Evolutionary conservation across 2,888 invertebrate species (phyloP).

Genomic region (Drosophila mayaguana): DNA sequence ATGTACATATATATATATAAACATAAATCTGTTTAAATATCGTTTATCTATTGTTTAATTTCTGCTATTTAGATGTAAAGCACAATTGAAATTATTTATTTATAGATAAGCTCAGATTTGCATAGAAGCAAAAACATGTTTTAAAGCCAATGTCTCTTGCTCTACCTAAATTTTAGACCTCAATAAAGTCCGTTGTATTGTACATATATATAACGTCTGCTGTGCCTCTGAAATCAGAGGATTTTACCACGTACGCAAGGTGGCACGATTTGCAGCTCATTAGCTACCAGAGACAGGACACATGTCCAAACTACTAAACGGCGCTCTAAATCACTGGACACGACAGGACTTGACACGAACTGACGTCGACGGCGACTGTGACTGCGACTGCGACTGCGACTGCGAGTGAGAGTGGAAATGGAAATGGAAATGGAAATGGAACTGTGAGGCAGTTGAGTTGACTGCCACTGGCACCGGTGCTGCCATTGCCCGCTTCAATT

Average conservation of each 20-base stretch:
- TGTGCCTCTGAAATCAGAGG: constrained; percentile 24
- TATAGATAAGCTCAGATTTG: background rate
- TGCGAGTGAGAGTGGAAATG: background rate
- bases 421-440: background rate
- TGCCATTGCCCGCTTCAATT: constrained; percentile 63
- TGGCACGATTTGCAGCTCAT: constrained; percentile 78
- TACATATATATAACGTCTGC: background rate
- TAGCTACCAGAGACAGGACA: constrained; percentile 72
- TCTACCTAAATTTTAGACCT: background rate
- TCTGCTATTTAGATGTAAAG: too few relatives aligned
- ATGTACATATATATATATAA: background rate
- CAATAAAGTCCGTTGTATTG: background rate
- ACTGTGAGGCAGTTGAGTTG: background rate
- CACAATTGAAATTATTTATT: background rate
- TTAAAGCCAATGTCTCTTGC: background rate
- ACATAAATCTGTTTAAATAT: background rate
- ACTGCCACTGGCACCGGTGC: constrained; percentile 2
- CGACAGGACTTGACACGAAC: constrained; percentile 62
- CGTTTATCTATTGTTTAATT: background rate
- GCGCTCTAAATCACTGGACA: constrained; percentile 77
- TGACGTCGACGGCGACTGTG: constrained; percentile 28
- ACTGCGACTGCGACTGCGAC: constrained; percentile 26
- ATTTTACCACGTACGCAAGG: constrained; percentile 64
- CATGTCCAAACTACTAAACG: constrained; percentile 76
- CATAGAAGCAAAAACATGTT: too few relatives aligned